Base-by-base conservation (phyloP, 2,888 invertebrate genomes). In the Volucella inflata region DNA sequence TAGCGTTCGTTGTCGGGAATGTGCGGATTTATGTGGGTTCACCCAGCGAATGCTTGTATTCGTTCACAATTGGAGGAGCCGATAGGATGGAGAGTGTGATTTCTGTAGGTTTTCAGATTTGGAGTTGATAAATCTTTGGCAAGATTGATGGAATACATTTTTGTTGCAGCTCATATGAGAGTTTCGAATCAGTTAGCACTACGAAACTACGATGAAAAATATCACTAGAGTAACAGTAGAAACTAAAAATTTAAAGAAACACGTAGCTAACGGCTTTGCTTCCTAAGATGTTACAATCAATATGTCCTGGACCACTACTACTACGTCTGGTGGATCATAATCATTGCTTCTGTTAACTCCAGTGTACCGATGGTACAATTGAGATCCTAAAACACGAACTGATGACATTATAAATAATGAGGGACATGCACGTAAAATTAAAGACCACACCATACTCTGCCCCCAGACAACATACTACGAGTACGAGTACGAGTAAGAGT, bases 381-480 rank as follows among this genome's bases (percentile, higher is more conserved):
- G 60, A 80, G 80, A 71, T 80, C 85, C 76, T 76, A 70, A 85
- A 85, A 80, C 85, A 85, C 85, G 76, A 85, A 80, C 80, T 68
- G 76, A 85, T 85, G 85, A 85, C 85, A 85, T 80, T 85, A 85
- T 85, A 85, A 85, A 76, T 85, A 85, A 85, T 85, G 80, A 85
- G 85, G 38, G 80, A 80, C 85, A 80, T 80, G 85, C 76, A 85
- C 85, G 80, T 85, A 80, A 85, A 85, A 85, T 85, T 80, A 85
- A 80, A 85, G 85, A 85, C 80, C 75, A 50, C 79, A 17, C 70
- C 75, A 65, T 55, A 60, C 46, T 8, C 30, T 48, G 38, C 30
- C 38, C 38, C 62, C 64, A 75, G 81, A 81, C 70, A 50, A 70
- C 59, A 62, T 21, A 50, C 68, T 59, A 44, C 30, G 50, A 17